Base-by-base conservation (phyloP, 2,888 invertebrate species). In the Acleris sparsana region DNA sequence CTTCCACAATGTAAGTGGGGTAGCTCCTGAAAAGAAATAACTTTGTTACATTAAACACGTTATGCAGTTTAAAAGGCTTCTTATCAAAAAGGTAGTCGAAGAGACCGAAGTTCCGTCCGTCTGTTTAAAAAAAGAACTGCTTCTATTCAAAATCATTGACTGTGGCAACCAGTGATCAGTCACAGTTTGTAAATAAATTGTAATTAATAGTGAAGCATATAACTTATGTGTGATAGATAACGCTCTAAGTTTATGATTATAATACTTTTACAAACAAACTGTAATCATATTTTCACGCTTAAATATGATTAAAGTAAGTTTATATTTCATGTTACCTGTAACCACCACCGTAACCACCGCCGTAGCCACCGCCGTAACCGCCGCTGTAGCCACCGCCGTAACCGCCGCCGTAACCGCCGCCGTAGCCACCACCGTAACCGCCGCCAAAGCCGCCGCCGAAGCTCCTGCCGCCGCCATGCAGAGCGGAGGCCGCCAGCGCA, bases 401-500 rank as follows among this genome's bases (percentile, higher is more conserved):
- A 68, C 75, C 74, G 39, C 72, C 70, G 0, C 75, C 73, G 16
- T 71, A 69, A 46, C 70, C 63, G 20, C 72, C 68, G 63, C 72
- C 67, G n/a, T 72, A 69, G 16, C 72, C 71, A 43, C 68, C 69
- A 20, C 73, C 69, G 60, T 66, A 67, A 43, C 72, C 69, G 20
- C 65, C 55, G 20, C 69, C 66, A 29, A 44, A 68, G 25, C 71
- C 69, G 39, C 78, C 79, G 57, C 75, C 79, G 72, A 78, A 80
- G 70, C 85, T 76, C 56, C 80, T 75, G 63, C 80, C 78, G 46
- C 71, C 67, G 25, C 80, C 78, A 44, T 70, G 67, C 20, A 84
- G 69, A 1, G 82, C 82, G 5, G 75, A 63, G n/a, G 85, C 78
- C 2, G 83, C 88, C 7, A 90, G 43, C 1, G 86, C 89, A 0